Percentiles rank a stretch among this genome's conserved stretches.
Evolutionary conservation across 2,797 vertebrate genomes (phyloP).

Genomic region (Rhynchotus rufescens): DNA sequence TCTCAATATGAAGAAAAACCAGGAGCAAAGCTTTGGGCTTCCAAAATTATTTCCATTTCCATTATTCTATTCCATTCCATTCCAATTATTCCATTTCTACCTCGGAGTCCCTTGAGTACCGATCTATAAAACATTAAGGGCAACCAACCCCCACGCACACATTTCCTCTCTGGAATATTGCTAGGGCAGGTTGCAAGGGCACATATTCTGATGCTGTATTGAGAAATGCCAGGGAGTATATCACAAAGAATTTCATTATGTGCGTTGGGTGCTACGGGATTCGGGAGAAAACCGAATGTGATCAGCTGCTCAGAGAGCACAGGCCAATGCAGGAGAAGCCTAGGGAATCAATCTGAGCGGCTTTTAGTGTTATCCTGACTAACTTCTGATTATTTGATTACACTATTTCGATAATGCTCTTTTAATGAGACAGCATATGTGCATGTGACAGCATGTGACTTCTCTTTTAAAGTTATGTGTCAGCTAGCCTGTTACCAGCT

Average conservation of each 20-base stretch:
- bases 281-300: not conserved
- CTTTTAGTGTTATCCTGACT: not conserved
- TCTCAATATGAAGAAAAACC: not conserved
- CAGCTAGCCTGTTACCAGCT: not conserved
- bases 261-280: not conserved
- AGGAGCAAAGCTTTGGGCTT: not conserved
- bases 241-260: not conserved
- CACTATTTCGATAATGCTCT: not conserved
- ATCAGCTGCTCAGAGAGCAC: not conserved
- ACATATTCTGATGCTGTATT: not conserved
- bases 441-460: not conserved
- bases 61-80: no score
- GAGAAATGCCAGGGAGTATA: not conserved
- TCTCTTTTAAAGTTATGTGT: not conserved
- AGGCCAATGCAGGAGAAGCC: not conserved
- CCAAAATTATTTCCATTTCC: not conserved
- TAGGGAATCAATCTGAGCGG: not conserved
- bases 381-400: not conserved
- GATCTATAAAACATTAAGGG: not conserved
- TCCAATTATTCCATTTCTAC: not conserved
- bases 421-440: not conserved
- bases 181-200: not conserved
- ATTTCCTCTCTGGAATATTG: not conserved
- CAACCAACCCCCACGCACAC: not conserved
- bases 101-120: not conserved